phyloP scores from a whole-genome alignment of 2,797 vertebrate genomes.

The Peromyscus aztecus region DNA sequence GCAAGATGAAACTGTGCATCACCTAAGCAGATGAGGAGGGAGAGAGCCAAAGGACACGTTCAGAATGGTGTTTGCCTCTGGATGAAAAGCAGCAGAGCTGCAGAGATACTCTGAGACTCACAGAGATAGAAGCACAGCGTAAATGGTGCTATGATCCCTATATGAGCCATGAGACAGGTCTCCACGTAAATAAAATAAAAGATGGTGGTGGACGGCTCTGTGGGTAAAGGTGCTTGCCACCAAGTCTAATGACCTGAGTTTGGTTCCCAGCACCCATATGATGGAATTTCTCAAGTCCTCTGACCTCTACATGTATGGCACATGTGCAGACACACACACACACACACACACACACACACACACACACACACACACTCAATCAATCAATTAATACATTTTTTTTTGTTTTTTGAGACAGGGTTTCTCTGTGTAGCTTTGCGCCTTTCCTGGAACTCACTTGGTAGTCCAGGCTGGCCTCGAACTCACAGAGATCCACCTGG shows the following conservation, averaged over 20 bases:
- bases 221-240: background rate
- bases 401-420: too few species aligned
- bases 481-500: too few species aligned
- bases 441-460: too few species aligned
- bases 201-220: background rate
- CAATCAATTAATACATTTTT: background rate
- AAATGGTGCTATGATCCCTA: background rate
- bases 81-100: background rate
- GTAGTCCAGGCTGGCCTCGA: too few species aligned
- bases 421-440: too few species aligned
- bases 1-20: background rate
- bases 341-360: background rate
- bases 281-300: background rate
- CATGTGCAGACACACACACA: background rate
- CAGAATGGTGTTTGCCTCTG: background rate
- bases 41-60: background rate
- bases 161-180: background rate
- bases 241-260: background rate
- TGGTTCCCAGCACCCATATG: background rate
- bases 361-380: background rate
- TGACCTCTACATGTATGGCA: background rate
- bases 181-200: slow-evolving; percentile 29
- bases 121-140: background rate
- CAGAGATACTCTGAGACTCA: background rate
- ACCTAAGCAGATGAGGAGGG: background rate